Percentiles rank a stretch among this genome's conserved stretches.
Evolutionary conservation across 2,113 vertebrate genomes (phyloP).

Genomic region (Herpetotheres cachinnans): DNA sequence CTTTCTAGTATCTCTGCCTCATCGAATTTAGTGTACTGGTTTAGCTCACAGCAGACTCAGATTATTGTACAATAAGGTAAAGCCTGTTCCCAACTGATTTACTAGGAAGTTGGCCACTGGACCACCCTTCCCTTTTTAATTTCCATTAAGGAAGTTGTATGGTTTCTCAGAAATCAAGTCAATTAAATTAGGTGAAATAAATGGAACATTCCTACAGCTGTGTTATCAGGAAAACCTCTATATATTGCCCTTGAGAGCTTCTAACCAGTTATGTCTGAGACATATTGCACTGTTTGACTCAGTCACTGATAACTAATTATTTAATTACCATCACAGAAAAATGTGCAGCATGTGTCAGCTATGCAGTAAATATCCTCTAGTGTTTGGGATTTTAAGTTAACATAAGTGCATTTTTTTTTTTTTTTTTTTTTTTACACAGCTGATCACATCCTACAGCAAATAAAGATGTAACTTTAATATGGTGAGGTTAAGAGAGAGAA

Average conservation of each 20-base stretch:
- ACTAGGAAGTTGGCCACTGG: neutral
- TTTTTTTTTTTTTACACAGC: neutral
- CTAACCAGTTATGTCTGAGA: neutral
- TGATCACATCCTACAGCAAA: neutral
- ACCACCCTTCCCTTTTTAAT: neutral
- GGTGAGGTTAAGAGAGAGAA: neutral
- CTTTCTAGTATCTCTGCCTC: neutral
- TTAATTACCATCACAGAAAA: neutral
- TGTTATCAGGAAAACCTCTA: neutral
- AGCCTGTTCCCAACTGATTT: neutral
- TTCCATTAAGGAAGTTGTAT: neutral
- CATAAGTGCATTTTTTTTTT: neutral
- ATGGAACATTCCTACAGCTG: neutral
- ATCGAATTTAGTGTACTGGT: neutral
- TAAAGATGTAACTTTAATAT: neutral
- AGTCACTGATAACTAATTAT: neutral
- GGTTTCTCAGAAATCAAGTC: neutral
- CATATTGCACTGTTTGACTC: neutral
- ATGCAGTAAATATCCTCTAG: neutral
- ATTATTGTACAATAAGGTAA: neutral
- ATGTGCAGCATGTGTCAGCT: neutral
- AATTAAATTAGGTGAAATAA: neutral
- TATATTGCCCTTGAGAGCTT: neutral
- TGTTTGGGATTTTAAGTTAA: neutral
- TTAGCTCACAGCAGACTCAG: neutral